Base-by-base conservation (phyloP, 1,140 invertebrate species). In the Papilio glaucus region DNA sequence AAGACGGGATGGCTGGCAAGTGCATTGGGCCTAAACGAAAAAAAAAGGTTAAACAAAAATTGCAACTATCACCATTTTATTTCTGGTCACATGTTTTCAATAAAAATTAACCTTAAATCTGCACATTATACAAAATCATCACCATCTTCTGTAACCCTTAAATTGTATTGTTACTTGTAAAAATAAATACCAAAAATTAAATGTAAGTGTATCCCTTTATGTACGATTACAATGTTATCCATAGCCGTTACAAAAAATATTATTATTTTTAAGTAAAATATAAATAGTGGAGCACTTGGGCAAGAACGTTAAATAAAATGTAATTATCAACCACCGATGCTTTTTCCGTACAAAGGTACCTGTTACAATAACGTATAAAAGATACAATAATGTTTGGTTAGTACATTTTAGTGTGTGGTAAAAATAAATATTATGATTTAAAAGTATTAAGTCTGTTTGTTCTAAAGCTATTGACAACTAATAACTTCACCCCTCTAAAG, bases 101-200 rank as follows among this genome's bases (percentile, higher is more conserved):
- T 67, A 42, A 69, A 37, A 69, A 49, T 69, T 49, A 49, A 49
- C 29, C 41, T 49, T 69, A 49, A 49, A 49, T 33, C 41, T 15
- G 42, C 42, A 69, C 7, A 69, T 49, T 37, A 49, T 67, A 67
- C 24, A 69, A 69, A 69, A 69, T 37, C 67, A 69, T 21, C n/a
- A n/a, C 67, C 8, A 33, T 3, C 15, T 26, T 49, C 12, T 12
- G 29, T n/a, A 38, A 26, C 4, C 7, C 42, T 33, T 49, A 69
- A 49, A 69, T 37, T 69, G 60, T 62, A 37, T 33, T 33, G 24
- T 15, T 24, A 29, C 42, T 26, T 69, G 67, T 62, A 69, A 49
- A 69, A 18, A 69, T 49, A 69, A 18, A 45, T 49, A 69, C 37
- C 41, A 69, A 69, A 53, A 45, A 33, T 37, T 13, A 69, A 67